Conservation (phyloP, 2,797 vertebrate genomes). For the Urosaurus nigricauda region DNA sequence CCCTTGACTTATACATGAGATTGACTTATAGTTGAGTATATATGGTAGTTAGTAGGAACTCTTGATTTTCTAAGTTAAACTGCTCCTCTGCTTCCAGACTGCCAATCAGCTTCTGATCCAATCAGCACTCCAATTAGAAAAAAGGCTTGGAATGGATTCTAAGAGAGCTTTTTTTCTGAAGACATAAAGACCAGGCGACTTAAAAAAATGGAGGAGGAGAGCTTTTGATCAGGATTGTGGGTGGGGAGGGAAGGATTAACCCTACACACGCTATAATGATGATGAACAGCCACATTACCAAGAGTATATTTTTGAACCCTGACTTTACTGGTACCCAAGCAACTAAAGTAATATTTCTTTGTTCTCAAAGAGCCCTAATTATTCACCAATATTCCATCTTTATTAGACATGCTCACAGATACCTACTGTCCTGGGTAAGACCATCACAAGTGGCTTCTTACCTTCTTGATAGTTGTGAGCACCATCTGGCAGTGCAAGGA, state of each 20-base stretch:
- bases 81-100: background rate
- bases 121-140: background rate
- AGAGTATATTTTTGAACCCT: background rate
- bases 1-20: too few species aligned
- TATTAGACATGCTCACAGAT: background rate
- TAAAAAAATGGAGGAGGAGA: background rate
- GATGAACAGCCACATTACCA: background rate
- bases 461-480: constrained; percentile 99
- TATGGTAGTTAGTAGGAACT: background rate
- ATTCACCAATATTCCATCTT: background rate
- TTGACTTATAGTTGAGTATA: too few species aligned
- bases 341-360: background rate
- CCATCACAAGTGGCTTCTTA: constrained; percentile 62
- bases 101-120: too few species aligned
- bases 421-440: background rate
- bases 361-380: background rate
- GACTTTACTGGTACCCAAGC: background rate
- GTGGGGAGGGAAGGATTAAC: background rate
- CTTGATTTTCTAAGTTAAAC: background rate
- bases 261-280: background rate
- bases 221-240: background rate
- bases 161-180: background rate
- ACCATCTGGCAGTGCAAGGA: constrained; percentile 94
- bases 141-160: background rate
- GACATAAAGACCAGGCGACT: background rate